These are phyloP conservation scores for Achlya flavicornis DNA, from an alignment of 2,888 invertebrate species.

Conservation along the genomic window DNA sequence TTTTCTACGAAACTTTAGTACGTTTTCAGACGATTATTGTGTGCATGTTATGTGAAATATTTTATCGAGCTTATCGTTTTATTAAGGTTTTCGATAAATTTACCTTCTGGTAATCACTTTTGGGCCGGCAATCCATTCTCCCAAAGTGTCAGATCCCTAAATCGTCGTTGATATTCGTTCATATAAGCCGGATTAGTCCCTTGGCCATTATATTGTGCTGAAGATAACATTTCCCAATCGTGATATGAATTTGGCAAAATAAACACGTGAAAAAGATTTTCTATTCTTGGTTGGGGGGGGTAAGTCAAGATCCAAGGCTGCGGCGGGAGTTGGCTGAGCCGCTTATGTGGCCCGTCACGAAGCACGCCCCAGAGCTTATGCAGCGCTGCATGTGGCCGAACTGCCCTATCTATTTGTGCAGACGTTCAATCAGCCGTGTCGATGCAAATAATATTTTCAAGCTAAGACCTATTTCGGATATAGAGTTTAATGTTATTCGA, in stretches of 20 bases:
- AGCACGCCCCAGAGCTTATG: conserved; percentile 50
- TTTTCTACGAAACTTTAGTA: conserved; percentile 46
- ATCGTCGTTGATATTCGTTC: background rate
- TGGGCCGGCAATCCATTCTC: background rate
- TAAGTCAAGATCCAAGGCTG: conserved; percentile 22
- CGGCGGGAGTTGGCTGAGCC: conserved; percentile 52
- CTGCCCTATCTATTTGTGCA: conserved; percentile 68
- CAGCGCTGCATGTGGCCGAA: conserved; percentile 36
- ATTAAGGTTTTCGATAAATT: background rate
- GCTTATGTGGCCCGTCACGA: conserved; percentile 60
- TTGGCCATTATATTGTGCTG: background rate
- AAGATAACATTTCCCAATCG: background rate
- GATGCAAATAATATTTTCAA: conserved; percentile 40
- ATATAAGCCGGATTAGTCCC: background rate
- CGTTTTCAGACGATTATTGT: conserved; percentile 24
- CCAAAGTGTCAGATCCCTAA: background rate
- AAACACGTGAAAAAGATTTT: background rate
- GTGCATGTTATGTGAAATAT: background rate
- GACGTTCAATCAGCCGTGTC: conserved; percentile 51
- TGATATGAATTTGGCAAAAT: background rate
- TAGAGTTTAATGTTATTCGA: conserved; percentile 13
- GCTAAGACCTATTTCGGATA: conserved; percentile 26
- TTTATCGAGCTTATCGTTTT: background rate
- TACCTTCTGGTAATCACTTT: background rate
- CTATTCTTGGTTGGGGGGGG: conserved; percentile 1